phyloP scores from a whole-genome alignment of 2,888 invertebrate genomes.

The Standfussiana lucernea region DNA sequence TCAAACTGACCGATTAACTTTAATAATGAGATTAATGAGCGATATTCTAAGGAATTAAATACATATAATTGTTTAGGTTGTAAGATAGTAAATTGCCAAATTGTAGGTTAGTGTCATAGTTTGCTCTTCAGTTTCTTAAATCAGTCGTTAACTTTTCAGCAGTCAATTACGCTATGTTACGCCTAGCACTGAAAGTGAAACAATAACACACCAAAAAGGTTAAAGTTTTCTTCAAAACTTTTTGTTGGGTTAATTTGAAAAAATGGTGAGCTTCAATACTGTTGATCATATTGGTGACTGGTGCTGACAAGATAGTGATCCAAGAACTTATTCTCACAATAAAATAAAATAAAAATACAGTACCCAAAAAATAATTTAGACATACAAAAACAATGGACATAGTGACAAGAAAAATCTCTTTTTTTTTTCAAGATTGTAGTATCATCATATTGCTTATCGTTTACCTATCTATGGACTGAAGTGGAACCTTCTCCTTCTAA shows the following conservation, averaged over 20 bases:
- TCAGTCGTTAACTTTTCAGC: not conserved
- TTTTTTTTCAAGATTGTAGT: too few species aligned
- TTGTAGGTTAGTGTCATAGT: constrained; percentile 18
- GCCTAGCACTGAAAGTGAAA: not conserved
- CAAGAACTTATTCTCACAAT: not conserved
- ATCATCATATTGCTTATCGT: constrained; percentile 14
- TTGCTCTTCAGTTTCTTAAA: not conserved
- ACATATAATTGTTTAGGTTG: not conserved
- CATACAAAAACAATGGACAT: not conserved
- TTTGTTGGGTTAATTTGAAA: not conserved
- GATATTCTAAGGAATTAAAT: not conserved
- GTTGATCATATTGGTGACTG: not conserved
- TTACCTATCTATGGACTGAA: not conserved
- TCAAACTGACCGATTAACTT: not conserved
- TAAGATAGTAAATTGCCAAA: not conserved
- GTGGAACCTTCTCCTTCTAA: not conserved
- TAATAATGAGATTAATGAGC: not conserved
- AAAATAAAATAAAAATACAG: too few species aligned
- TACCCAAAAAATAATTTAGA: not conserved
- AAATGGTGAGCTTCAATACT: not conserved
- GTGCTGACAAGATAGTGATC: not conserved
- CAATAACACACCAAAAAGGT: not conserved
- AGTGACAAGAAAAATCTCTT: not conserved
- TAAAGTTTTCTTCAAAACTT: not conserved
- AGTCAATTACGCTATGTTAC: too few species aligned